Evolutionary conservation across 35 echinoderm and acorn worm genomes (phyloP).

Genomic region (Lytechinus pictus): DNA sequence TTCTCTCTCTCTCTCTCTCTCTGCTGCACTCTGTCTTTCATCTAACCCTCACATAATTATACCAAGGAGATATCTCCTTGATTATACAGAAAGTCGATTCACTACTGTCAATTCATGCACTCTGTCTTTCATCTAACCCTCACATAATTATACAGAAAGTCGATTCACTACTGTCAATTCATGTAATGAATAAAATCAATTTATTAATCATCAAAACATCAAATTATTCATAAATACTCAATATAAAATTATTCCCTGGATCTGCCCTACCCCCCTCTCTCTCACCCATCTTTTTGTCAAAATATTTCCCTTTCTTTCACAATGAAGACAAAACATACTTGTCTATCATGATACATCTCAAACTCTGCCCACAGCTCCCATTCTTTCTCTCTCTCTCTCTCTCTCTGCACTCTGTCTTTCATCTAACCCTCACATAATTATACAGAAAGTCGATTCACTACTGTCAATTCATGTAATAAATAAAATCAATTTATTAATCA

Average conservation of each 20-base stretch:
- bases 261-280: too few relatives aligned
- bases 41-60: background rate
- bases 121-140: background rate
- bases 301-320: too few relatives aligned
- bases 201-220: background rate
- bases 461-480: background rate
- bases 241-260: too few relatives aligned
- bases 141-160: background rate
- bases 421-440: background rate
- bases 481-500: slow-evolving; percentile 21
- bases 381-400: too few relatives aligned
- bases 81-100: background rate
- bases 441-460: background rate
- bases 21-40: background rate
- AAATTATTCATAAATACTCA: background rate
- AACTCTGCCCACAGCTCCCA: too few relatives aligned
- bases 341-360: too few relatives aligned
- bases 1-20: too few relatives aligned
- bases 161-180: background rate
- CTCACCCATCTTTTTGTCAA: too few relatives aligned
- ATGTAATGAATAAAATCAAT: slow-evolving; percentile 15
- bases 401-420: background rate
- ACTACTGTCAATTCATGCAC: background rate
- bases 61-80: too few relatives aligned
- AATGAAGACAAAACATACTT: too few relatives aligned